A percentile compares a stretch with the other conserved stretches of the same genome.
Evolutionary conservation across 2,797 vertebrate genomes (phyloP).

Genomic region (Acropternis orthonyx): DNA sequence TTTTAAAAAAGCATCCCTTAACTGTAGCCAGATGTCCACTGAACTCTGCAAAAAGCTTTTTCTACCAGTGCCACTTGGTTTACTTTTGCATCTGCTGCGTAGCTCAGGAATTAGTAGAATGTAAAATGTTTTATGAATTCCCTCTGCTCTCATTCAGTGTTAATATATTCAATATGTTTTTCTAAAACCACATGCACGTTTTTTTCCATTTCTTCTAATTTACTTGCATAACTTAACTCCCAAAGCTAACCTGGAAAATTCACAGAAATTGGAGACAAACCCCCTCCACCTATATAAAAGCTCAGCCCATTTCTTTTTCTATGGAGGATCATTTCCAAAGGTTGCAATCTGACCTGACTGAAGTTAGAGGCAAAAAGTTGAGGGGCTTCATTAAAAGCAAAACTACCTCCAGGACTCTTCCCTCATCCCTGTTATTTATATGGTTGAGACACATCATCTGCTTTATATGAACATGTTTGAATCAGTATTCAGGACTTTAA

Average conservation of each 20-base stretch:
- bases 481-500: neutral
- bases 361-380: neutral
- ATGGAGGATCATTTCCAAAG: neutral
- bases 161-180: slow-evolving; percentile 63
- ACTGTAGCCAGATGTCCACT: slow-evolving; percentile 69
- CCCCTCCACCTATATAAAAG: neutral
- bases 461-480: neutral
- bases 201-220: slow-evolving; percentile 32
- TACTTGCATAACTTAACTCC: slow-evolving; percentile 58
- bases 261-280: neutral
- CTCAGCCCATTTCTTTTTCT: neutral
- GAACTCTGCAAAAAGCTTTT: slow-evolving; percentile 40
- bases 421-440: neutral
- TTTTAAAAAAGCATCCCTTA: slow-evolving; percentile 46
- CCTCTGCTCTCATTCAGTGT: slow-evolving; percentile 23
- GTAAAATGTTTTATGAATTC: slow-evolving; percentile 63
- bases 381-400: slow-evolving; percentile 6
- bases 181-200: neutral
- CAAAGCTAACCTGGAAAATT: slow-evolving; percentile 19
- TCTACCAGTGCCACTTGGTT: slow-evolving; percentile 59
- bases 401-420: neutral
- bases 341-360: neutral
- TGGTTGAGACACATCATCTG: neutral
- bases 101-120: slow-evolving; percentile 67
- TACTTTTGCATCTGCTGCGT: slow-evolving; percentile 55